Base-by-base conservation (phyloP, 2,888 invertebrate genomes). In the Heliothis peltigera region DNA sequence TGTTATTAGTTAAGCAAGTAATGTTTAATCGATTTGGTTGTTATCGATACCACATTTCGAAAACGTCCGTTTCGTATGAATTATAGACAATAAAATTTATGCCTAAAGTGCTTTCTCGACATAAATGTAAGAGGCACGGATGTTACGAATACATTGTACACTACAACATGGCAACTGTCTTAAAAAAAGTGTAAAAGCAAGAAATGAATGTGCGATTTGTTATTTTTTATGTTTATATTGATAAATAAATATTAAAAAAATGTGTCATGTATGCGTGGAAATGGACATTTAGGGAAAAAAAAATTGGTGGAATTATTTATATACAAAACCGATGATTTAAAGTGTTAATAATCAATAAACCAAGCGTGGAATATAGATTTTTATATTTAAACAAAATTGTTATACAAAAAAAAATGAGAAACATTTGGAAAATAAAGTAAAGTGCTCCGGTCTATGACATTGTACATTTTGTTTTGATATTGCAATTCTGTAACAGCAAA, bases 191-290 rank as follows among this genome's bases (percentile, higher is more conserved):
- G 85, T 84, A 86, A 85, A 87, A 84, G 71, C 79, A 81, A 72
- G 72, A 85, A 87, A 86, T 80, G 85, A 84, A 87, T 88, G 90
- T 89, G 90, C 87, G 87, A 84, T 86, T 87, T 87, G 89, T 91
- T 91, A 91, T 92, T 93, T 93, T 93, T 93, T 93, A 93, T 91
- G 93, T 93, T 93, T 93, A 90, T 93, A 93, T 89, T 87, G 83
- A 89, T 85, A 82, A 84, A 83, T 87, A 83, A 84, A 86, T 83
- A 84, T 81, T 17, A 70, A 70, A 82, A 81, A 84, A 88, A 84
- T 85, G 87, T 87, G 81, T 82, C 81, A 84, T 68, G 82, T 80
- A 84, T 86, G 87, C 80, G 85, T 85, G 87, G 71, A 83, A 83
- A 81, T 85, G 84, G 82, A 85, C 77, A 83, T 84, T 81, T 82